Evolutionary conservation across 30 jellyfish, hydroid and myxozoan species (phyloP).

Genomic region (Aurelia aurita): DNA sequence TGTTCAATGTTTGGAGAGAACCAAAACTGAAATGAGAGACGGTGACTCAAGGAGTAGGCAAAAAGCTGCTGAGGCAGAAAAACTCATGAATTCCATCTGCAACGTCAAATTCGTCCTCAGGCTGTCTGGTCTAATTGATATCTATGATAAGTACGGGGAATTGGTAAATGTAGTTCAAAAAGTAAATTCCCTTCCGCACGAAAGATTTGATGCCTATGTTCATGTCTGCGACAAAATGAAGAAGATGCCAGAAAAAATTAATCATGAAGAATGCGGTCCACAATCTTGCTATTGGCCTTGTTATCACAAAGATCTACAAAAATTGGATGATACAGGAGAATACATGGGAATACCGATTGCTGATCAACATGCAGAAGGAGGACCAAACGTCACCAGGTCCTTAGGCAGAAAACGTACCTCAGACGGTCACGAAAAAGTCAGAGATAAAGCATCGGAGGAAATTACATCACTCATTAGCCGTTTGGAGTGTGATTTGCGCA

Average conservation of each 20-base stretch:
- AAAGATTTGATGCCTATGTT: conserved; percentile 24
- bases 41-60: conserved; percentile 33
- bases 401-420: conserved; percentile 38
- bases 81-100: conserved; percentile 15
- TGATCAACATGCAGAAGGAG: conserved; percentile 17
- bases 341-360: conserved; percentile 29
- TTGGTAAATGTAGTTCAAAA: conserved; percentile 27
- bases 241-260: conserved; percentile 6
- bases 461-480: conserved; percentile 24
- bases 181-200: conserved; percentile 31
- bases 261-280: conserved; percentile 6
- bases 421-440: conserved; percentile 11
- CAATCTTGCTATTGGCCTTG: conserved; percentile 40
- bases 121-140: conserved; percentile 28
- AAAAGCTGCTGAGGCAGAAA: conserved; percentile 40
- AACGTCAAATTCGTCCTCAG: conserved; percentile 18
- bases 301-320: conserved; percentile 30
- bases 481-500: conserved; percentile 26
- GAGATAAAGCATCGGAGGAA: conserved; percentile 19
- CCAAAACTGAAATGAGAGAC: conserved; percentile 9
- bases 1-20: conserved; percentile 27
- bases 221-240: conserved; percentile 22
- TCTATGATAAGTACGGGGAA: conserved; percentile 31
- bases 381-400: conserved; percentile 19
- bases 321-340: conserved; percentile 38